phyloP scores from a whole-genome alignment of 2,888 invertebrate species.

The Phlogophora meticulosa region DNA sequence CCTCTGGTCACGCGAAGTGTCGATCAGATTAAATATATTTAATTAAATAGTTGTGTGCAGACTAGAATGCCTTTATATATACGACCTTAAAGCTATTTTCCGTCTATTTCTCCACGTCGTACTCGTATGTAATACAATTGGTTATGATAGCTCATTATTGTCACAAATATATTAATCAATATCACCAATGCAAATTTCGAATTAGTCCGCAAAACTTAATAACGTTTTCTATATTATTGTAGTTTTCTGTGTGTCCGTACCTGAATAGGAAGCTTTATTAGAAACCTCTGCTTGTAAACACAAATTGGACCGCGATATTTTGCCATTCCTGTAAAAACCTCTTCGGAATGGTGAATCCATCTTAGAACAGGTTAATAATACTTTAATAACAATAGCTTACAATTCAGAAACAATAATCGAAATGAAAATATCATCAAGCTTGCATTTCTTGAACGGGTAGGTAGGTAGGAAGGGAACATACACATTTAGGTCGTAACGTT shows the following conservation, averaged over 20 bases:
- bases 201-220: conserved; percentile 19
- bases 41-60: too few species aligned
- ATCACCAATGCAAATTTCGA: conserved; percentile 36
- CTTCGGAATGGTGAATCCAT: background rate
- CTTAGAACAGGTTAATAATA: conserved; percentile 7
- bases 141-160: conserved; percentile 16
- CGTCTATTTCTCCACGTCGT: too few species aligned
- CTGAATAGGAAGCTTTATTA: conserved; percentile 32
- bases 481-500: too few species aligned
- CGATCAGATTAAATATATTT: too few species aligned
- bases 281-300: conserved; percentile 34
- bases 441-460: background rate
- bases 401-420: conserved; percentile 1
- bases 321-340: conserved; percentile 6
- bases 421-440: background rate
- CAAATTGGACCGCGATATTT: conserved; percentile 20
- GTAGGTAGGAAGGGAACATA: background rate
- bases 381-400: conserved; percentile 15
- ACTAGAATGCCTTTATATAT: too few species aligned
- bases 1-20: too few species aligned
- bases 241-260: conserved; percentile 38
- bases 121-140: conserved; percentile 11
- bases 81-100: too few species aligned
- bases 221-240: conserved; percentile 33
- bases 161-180: conserved; percentile 8